phyloP scores from a whole-genome alignment of 2,888 invertebrate species.

The Schizotus pectinicornis region DNA sequence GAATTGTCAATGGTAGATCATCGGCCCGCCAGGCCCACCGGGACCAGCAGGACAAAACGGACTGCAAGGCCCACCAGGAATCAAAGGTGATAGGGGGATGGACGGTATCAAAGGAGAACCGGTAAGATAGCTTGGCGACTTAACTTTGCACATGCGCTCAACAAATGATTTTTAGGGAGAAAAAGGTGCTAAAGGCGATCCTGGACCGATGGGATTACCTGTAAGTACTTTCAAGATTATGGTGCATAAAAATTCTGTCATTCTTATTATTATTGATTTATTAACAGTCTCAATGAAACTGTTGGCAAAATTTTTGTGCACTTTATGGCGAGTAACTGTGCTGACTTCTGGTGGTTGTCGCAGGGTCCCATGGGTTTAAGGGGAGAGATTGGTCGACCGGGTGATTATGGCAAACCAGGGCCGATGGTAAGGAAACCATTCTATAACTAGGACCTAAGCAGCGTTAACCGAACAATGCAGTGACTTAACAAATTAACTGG shows the following conservation, averaged over 20 bases:
- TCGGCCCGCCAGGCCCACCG: conserved; percentile 77
- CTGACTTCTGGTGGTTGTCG: not conserved
- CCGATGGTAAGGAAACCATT: conserved; percentile 73
- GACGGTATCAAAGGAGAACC: conserved; percentile 83
- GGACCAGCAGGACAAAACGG: conserved; percentile 75
- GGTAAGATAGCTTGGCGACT: conserved; percentile 61
- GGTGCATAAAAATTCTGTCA: too few relatives aligned
- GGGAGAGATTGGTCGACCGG: conserved; percentile 75
- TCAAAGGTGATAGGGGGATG: conserved; percentile 84
- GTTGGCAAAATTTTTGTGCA: not conserved
- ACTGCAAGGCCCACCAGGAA: conserved; percentile 83
- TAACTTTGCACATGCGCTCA: not conserved
- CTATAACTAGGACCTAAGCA: conserved; percentile 50
- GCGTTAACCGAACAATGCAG: conserved; percentile 54
- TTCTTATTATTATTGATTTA: too few relatives aligned
- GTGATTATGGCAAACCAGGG: conserved; percentile 77
- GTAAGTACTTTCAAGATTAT: conserved; percentile 80
- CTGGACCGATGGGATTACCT: conserved; percentile 95
- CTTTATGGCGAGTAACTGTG: not conserved
- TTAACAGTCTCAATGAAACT: too few relatives aligned
- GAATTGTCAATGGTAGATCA: conserved; percentile 54
- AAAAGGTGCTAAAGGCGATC: conserved; percentile 81
- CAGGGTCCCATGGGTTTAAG: conserved; percentile 84
- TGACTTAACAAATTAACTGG: conserved; percentile 53
- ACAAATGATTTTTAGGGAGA: conserved; percentile 69